Conservation (phyloP, 2,888 invertebrate genomes). For the Brachyopa scutellaris region DNA sequence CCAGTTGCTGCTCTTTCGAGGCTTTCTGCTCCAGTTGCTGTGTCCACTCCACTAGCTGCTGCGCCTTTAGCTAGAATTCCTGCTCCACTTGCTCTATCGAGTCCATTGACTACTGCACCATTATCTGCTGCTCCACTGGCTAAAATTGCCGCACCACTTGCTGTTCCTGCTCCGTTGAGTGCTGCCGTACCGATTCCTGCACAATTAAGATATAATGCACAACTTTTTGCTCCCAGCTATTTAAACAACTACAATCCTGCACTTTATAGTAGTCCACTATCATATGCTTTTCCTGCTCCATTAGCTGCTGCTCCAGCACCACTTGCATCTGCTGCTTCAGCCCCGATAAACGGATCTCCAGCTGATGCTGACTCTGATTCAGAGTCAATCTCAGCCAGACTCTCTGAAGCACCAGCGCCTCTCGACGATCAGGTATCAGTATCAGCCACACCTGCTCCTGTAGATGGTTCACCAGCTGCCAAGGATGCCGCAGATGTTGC, state of each 20-base stretch:
- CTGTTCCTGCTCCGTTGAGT: constrained; percentile 66
- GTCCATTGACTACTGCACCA: constrained; percentile 24
- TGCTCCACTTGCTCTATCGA: constrained; percentile 77
- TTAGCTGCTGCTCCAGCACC: constrained; percentile 35
- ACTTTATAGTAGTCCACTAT: constrained; percentile 23
- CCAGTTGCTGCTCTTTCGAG: constrained; percentile 79
- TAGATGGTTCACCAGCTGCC: constrained; percentile 22
- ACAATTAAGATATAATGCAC: constrained; percentile 3
- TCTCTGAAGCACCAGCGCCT: constrained; percentile 16
- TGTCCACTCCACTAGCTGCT: constrained; percentile 77
- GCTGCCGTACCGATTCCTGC: not conserved
- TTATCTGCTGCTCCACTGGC: constrained; percentile 9
- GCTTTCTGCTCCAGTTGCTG: constrained; percentile 80
- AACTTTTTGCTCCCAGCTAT: not conserved
- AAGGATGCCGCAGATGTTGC: constrained; percentile 10
- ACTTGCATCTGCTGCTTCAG: constrained; percentile 1
- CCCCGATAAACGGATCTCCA: not conserved
- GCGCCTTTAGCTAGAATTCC: constrained; percentile 39
- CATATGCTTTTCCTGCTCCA: constrained; percentile 38
- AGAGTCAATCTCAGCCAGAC: constrained; percentile 26
- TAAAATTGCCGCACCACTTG: constrained; percentile 54
- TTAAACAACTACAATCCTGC: constrained; percentile 24
- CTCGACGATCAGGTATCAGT: constrained; percentile 1
- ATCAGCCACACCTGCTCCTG: constrained; percentile 44
- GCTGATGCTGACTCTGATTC: constrained; percentile 22